A percentile compares a stretch with the other conserved stretches of the same genome.
phyloP scores from a whole-genome alignment of 2,888 invertebrate species.

The Dynastes grantii region DNA sequence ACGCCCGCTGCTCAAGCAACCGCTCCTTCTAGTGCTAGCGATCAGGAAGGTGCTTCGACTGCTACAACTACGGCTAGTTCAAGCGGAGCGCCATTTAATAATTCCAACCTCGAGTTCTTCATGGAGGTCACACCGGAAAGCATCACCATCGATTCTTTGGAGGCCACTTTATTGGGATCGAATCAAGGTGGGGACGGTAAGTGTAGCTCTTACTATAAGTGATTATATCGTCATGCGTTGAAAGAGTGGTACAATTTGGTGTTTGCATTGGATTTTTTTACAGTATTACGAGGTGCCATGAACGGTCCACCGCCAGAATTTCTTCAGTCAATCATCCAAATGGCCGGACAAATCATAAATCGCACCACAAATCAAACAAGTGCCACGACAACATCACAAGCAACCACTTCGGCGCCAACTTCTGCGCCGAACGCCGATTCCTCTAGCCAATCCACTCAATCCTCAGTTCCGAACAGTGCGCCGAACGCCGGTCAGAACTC shows the following conservation, averaged over 20 bases:
- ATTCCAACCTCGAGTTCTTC: conserved; percentile 74
- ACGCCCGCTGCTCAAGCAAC: conserved; percentile 48
- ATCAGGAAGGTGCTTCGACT: conserved; percentile 46
- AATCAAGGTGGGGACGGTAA: conserved; percentile 65
- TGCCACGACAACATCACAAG: conserved; percentile 55
- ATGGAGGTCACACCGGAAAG: conserved; percentile 75
- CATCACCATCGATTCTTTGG: conserved; percentile 68
- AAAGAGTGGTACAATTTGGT: no score
- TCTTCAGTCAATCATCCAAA: conserved; percentile 74
- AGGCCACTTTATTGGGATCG: conserved; percentile 62
- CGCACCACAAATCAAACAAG: conserved; percentile 54
- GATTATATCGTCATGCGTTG: not conserved
- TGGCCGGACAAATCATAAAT: conserved; percentile 71
- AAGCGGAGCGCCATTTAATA: conserved; percentile 56
- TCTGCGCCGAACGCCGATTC: conserved; percentile 51
- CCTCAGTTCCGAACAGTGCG: conserved; percentile 55
- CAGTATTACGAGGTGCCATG: conserved; percentile 69
- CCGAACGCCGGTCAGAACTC: conserved; percentile 67
- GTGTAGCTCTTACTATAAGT: conserved; percentile 52
- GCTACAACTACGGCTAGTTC: conserved; percentile 36
- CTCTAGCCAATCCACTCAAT: conserved; percentile 27
- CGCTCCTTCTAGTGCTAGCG: conserved; percentile 29
- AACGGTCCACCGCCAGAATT: conserved; percentile 71
- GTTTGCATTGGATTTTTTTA: conserved; percentile 19
- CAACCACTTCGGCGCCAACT: conserved; percentile 56